Conservation (phyloP, 2,797 vertebrate genomes). For the Hozukius guyotensis region DNA sequence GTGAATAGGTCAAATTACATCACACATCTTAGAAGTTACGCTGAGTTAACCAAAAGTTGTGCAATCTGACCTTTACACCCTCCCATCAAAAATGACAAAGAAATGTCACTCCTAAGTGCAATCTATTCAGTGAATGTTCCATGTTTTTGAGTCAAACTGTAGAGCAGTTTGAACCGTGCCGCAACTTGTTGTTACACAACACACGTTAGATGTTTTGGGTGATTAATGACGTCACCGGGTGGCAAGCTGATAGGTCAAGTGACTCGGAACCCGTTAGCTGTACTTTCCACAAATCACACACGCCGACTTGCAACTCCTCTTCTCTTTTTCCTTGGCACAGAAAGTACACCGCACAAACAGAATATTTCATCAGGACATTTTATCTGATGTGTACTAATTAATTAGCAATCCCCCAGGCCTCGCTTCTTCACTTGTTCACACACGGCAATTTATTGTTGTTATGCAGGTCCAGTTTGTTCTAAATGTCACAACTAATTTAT, state of each 20-base stretch:
- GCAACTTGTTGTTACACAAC: neutral
- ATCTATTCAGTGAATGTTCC: neutral
- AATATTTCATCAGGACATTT: conserved; percentile 40
- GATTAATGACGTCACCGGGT: conserved; percentile 15
- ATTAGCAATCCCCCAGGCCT: conserved; percentile 46
- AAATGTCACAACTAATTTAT: conserved; percentile 67
- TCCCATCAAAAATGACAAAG: neutral
- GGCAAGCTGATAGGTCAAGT: conserved; percentile 33
- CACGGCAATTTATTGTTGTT: conserved; percentile 53
- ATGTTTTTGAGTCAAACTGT: neutral
- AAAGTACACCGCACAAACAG: conserved; percentile 1
- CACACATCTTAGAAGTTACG: neutral
- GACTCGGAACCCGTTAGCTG: conserved; percentile 29
- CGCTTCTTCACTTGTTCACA: conserved; percentile 33
- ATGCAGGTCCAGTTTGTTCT: conserved; percentile 44
- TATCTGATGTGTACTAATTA: conserved; percentile 54
- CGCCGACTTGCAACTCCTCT: conserved; percentile 2
- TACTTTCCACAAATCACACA: conserved; percentile 52
- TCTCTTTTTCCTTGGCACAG: conserved; percentile 13
- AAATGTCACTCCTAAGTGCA: neutral
- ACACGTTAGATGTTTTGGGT: conserved; percentile 5
- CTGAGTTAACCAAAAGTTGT: neutral
- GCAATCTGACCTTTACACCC: conserved; percentile 24
- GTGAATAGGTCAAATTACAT: conserved; percentile 16
- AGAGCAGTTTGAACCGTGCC: neutral